A percentile compares a stretch with the other conserved stretches of the same genome.
Conservation (phyloP, 1,140 invertebrate species). For the silkworm (Bombyx mori) region DNA sequence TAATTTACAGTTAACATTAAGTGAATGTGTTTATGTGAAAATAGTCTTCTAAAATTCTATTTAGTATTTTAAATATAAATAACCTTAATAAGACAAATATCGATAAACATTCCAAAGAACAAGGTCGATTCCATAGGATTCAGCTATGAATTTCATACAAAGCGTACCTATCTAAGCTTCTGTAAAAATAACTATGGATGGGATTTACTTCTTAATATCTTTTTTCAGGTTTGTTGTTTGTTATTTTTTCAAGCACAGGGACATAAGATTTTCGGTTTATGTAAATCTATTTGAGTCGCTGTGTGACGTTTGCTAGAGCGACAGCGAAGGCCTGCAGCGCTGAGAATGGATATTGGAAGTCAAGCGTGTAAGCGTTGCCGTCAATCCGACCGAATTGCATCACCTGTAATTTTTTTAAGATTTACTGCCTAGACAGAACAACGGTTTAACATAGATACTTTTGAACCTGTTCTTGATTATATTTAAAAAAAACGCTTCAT, state of each 20-base stretch:
- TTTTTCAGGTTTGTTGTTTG: no score
- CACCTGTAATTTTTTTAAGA: conserved; percentile 76
- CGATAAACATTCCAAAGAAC: no score
- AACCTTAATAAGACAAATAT: no score
- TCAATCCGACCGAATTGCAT: conserved; percentile 99
- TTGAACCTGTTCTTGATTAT: neutral
- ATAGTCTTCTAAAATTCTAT: no score
- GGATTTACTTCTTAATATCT: conserved; percentile 12
- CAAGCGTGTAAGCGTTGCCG: conserved; percentile 97
- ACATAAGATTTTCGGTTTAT: no score
- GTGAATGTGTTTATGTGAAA: no score
- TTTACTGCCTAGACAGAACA: neutral
- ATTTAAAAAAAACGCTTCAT: neutral
- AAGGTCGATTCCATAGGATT: no score
- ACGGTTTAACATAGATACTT: no score
- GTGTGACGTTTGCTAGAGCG: conserved; percentile 97
- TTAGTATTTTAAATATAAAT: no score
- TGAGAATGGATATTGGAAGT: conserved; percentile 99
- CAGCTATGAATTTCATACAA: conserved; percentile 13
- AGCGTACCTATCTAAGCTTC: conserved; percentile 44
- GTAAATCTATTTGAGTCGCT: conserved; percentile 90
- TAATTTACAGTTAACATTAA: no score
- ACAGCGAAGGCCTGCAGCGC: conserved; percentile 98
- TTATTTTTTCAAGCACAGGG: no score
- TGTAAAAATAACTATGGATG: conserved; percentile 40